phyloP scores from a whole-genome alignment of 1,140 invertebrate species.

The Ylistrum balloti region DNA sequence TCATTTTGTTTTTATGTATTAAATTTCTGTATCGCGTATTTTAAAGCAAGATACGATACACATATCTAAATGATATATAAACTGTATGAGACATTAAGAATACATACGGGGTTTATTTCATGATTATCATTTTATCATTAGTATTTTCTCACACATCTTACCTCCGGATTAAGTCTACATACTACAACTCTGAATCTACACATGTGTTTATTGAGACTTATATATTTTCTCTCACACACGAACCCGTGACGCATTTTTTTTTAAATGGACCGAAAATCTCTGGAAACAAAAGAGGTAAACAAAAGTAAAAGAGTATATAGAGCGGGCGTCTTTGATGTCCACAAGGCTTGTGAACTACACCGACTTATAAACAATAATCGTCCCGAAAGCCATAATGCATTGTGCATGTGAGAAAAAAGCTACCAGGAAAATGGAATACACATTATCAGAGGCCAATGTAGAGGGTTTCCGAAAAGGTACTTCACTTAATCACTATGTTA shows the following conservation, averaged over 20 bases:
- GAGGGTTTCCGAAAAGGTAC: background rate
- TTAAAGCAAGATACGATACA: too few relatives aligned
- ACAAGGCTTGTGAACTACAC: background rate
- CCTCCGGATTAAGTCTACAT: too few relatives aligned
- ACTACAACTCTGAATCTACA: background rate
- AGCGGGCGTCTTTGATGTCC: background rate
- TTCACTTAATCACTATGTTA: too few relatives aligned
- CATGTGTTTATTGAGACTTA: background rate
- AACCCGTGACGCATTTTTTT: background rate
- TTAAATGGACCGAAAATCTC: background rate
- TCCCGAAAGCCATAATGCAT: background rate
- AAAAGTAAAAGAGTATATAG: background rate
- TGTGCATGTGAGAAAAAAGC: background rate
- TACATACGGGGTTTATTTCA: too few relatives aligned
- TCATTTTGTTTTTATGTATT: too few relatives aligned
- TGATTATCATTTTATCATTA: background rate
- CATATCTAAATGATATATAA: background rate
- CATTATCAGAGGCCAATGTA: background rate
- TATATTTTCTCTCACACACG: background rate
- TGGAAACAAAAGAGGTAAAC: background rate
- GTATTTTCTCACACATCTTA: background rate
- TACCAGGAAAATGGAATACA: background rate
- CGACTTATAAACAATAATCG: constrained; percentile 9
- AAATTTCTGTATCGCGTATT: too few relatives aligned
- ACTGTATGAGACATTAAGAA: background rate